Evolutionary conservation across 2,797 vertebrate genomes (phyloP).

Genomic region (Cheirogaleus major): DNA sequence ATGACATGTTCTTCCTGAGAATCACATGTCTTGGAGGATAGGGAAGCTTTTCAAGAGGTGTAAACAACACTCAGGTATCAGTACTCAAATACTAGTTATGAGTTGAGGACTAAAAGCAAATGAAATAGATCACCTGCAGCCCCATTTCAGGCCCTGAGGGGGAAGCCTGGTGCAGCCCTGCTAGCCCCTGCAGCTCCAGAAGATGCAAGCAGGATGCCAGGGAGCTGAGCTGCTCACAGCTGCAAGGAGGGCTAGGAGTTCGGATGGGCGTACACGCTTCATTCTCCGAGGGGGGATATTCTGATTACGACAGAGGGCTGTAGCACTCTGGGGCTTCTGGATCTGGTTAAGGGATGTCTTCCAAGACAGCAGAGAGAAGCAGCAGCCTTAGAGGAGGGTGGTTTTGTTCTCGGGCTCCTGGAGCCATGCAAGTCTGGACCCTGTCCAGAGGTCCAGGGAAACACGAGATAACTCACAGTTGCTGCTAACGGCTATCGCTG

Average conservation of each 20-base stretch:
- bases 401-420: background rate
- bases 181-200: background rate
- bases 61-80: background rate
- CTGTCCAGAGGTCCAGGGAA: too few species aligned
- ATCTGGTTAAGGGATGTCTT: background rate
- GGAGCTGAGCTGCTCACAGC: background rate
- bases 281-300: background rate
- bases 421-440: background rate
- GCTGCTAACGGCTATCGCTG: background rate
- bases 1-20: background rate
- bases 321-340: background rate
- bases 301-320: background rate
- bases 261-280: accelerated
- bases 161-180: too few species aligned
- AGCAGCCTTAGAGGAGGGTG: too few species aligned
- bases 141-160: background rate
- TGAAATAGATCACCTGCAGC: too few species aligned
- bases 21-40: background rate
- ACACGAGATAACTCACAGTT: accelerated
- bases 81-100: background rate
- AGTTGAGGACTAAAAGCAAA: background rate
- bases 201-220: background rate
- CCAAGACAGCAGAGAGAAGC: background rate
- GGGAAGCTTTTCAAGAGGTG: background rate
- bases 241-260: background rate